Base-by-base conservation (phyloP, 2,113 vertebrate genomes). In the Carassius gibelio region DNA sequence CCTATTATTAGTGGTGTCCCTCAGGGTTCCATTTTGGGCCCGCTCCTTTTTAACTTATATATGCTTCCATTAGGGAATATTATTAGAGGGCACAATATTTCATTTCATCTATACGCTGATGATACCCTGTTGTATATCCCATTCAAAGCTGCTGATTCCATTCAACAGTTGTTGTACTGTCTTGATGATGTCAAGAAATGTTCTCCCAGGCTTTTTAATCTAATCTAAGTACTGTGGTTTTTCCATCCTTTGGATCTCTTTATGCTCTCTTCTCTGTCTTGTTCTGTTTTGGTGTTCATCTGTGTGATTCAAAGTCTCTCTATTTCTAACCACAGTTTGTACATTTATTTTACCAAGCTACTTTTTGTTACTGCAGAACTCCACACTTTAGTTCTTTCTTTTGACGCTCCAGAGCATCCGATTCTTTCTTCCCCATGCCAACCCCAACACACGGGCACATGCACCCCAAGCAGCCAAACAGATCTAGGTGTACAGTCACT, bases 281-380 rank as follows among this genome's bases (percentile, higher is more conserved):
- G 42, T 59, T 77, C 6, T 17, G 26, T 68, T 14, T 52, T 15
- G 62, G 48, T 48, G 38, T 66, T 36, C 82, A 52, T 26, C 83
- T 87, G 8, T 71, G 72, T 84, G 23, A 34, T 84, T 71, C 48
- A 26, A 75, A 88, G 13, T 57, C 68, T 48, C 71, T 85, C 83
- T 87, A 87, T 75, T 89, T 79, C 68, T 0, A 45, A 87, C 82
- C 86, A 85, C 85, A 88, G 82, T 87, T 89, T 84, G 79, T 61
- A 1, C 17, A 86, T 92, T 91, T 93, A 92, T 94, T 94, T 93
- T 83, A 93, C 90, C 86, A 88, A 83, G 88, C 88, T 68, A 64
- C 85, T 87, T 90, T 83, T 89, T 85, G 88, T 92, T 94, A 91
- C 90, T 88, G 90, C 87, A 88, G 86, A 91, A 91, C 90, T 91